Evolutionary conservation across 2,888 invertebrate genomes (phyloP).

Genomic region (Pristionchus entomophagus): DNA sequence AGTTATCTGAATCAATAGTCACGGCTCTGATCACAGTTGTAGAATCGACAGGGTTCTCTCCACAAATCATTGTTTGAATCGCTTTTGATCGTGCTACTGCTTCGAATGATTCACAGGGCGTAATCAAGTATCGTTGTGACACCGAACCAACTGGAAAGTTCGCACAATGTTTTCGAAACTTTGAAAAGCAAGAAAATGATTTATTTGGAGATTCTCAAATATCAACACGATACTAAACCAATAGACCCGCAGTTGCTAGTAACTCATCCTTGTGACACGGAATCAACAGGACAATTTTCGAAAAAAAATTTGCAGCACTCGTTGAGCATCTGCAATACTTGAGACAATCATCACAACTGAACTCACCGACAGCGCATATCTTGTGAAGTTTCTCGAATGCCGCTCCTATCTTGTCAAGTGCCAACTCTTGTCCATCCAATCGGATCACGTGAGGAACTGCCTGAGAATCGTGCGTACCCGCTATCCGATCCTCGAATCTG

Average conservation of each 20-base stretch:
- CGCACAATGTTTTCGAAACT: not conserved
- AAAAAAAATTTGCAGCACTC: no score
- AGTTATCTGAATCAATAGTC: slow-evolving; percentile 54
- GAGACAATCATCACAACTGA: no score
- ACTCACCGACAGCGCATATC: slow-evolving; percentile 57
- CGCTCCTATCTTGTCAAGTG: slow-evolving; percentile 12
- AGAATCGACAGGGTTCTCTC: no score
- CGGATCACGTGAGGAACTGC: slow-evolving; percentile 14
- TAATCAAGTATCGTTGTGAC: not conserved
- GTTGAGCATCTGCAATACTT: not conserved
- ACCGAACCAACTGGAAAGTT: not conserved
- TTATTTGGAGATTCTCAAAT: no score
- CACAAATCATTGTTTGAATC: not conserved
- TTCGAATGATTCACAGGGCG: not conserved
- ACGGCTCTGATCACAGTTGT: no score
- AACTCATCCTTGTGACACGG: no score
- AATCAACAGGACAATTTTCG: no score
- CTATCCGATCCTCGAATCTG: slow-evolving; percentile 44
- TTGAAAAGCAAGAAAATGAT: no score
- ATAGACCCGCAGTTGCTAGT: no score
- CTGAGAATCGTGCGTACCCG: not conserved
- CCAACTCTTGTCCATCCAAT: slow-evolving; percentile 28
- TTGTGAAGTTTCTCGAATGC: slow-evolving; percentile 52
- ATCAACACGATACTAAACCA: no score
- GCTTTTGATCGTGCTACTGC: not conserved